These are phyloP conservation scores for Andrena haemorrhoa DNA, from an alignment of 2,888 invertebrate species.

Conservation along the genomic window DNA sequence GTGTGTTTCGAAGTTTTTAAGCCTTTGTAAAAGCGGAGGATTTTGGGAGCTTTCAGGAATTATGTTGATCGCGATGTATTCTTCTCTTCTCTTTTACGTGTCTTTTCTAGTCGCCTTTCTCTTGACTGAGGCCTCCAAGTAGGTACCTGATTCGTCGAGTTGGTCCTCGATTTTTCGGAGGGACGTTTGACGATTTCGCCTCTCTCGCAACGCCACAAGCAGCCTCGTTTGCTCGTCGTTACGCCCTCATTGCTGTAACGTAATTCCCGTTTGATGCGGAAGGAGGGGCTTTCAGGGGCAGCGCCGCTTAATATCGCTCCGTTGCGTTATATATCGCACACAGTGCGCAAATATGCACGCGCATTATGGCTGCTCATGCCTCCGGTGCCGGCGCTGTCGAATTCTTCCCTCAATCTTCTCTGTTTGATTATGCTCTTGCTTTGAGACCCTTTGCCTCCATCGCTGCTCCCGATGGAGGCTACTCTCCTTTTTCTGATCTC, in stretches of 20 bases:
- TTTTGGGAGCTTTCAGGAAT: too few species aligned
- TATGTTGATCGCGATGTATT: background rate
- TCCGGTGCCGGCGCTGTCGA: constrained; percentile 29
- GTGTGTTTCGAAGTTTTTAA: background rate
- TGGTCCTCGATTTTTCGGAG: constrained; percentile 58
- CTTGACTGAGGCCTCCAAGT: background rate
- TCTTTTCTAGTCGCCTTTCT: too few species aligned
- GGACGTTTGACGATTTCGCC: constrained; percentile 43
- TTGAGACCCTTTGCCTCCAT: background rate
- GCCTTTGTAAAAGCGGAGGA: too few species aligned
- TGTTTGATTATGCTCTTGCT: background rate
- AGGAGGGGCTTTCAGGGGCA: constrained; percentile 43
- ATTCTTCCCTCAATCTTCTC: constrained; percentile 2
- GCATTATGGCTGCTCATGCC: constrained; percentile 67
- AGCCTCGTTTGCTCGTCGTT: constrained; percentile 69
- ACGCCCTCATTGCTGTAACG: constrained; percentile 64
- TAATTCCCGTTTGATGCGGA: constrained; percentile 70
- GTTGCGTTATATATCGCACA: constrained; percentile 50
- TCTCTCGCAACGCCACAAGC: constrained; percentile 32
- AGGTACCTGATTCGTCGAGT: background rate
- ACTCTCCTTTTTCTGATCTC: too few species aligned
- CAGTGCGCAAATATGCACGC: constrained; percentile 60
- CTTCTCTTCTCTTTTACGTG: background rate
- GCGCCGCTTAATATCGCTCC: constrained; percentile 63
- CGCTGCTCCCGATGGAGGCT: too few species aligned